Percentiles rank a stretch among this genome's conserved stretches.
These are phyloP conservation scores for Nicator chloris DNA, from an alignment of 2,113 vertebrate species.

Conservation along the genomic window DNA sequence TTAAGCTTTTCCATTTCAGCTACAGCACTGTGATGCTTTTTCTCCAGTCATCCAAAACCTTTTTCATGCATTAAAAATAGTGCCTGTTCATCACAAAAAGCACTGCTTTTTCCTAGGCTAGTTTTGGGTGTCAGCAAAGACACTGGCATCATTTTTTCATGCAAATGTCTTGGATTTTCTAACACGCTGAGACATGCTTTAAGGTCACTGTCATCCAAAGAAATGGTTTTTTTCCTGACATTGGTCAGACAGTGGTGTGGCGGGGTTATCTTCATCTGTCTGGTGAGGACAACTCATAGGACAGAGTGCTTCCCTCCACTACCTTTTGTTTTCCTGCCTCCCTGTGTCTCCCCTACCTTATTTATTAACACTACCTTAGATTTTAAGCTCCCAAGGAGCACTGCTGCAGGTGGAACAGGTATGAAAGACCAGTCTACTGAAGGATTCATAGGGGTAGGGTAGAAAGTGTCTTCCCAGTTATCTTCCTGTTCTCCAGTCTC, in stretches of 20 bases:
- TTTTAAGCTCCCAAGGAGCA: not conserved
- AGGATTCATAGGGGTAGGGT: not conserved
- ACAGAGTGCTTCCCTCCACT: not conserved
- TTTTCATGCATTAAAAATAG: not conserved
- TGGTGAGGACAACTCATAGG: not conserved
- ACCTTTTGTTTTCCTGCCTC: not conserved
- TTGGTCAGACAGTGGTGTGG: not conserved
- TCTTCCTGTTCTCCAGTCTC: not conserved
- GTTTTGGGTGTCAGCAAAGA: not conserved
- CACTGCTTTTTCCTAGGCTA: not conserved
- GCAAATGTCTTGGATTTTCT: not conserved
- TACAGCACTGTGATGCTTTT: slow-evolving; percentile 79
- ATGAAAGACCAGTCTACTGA: not conserved
- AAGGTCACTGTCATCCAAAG: not conserved
- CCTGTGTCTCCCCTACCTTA: not conserved
- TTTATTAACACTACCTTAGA: not conserved
- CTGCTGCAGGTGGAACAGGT: not conserved
- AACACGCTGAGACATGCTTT: not conserved
- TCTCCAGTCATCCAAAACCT: not conserved
- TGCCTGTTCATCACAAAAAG: not conserved
- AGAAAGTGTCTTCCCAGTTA: not conserved
- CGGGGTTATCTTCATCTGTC: not conserved
- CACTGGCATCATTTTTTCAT: not conserved
- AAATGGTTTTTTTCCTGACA: not conserved
- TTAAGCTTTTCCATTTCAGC: slow-evolving; percentile 88